These are phyloP conservation scores for Proterorhinus semilunaris DNA, from an alignment of 2,113 vertebrate species.

Conservation along the genomic window DNA sequence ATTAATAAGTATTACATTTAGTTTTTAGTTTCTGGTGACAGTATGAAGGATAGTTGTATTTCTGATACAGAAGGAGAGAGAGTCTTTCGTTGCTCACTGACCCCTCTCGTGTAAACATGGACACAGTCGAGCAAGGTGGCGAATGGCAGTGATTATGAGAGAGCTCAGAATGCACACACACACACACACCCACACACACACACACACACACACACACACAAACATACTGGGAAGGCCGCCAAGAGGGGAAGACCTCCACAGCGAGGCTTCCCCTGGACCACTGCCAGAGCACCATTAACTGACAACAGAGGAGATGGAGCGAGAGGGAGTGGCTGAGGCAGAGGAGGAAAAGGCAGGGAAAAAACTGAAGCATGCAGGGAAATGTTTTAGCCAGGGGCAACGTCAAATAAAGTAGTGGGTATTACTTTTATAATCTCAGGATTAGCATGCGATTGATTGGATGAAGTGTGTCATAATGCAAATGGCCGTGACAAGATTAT, in stretches of 20 bases:
- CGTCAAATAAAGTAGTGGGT: conserved; percentile 28
- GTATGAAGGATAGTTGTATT: background rate
- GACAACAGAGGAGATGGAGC: conserved; percentile 25
- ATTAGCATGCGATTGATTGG: conserved; percentile 25
- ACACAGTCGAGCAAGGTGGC: conserved; percentile 74
- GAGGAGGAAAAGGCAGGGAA: conserved; percentile 14
- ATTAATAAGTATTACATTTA: background rate
- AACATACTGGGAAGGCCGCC: conserved; percentile 64
- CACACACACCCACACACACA: conserved; percentile 40
- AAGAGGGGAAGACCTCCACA: conserved; percentile 76
- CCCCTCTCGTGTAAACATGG: conserved; percentile 74
- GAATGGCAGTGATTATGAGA: conserved; percentile 77
- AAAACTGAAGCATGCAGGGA: conserved; percentile 11
- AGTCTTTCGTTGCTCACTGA: conserved; percentile 76
- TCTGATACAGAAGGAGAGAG: conserved; percentile 34
- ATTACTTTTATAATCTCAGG: conserved; percentile 38
- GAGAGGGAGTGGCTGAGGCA: conserved; percentile 3
- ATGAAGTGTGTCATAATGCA: conserved; percentile 22
- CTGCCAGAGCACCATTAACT: conserved; percentile 66
- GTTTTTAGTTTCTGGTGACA: background rate
- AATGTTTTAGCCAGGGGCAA: conserved; percentile 17
- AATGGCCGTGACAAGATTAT: conserved; percentile 38
- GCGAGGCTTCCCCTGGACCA: conserved; percentile 70
- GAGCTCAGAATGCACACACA: conserved; percentile 43
- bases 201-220: conserved; percentile 41